phyloP scores from a whole-genome alignment of 2,888 invertebrate genomes.

The Erannis defoliaria region DNA sequence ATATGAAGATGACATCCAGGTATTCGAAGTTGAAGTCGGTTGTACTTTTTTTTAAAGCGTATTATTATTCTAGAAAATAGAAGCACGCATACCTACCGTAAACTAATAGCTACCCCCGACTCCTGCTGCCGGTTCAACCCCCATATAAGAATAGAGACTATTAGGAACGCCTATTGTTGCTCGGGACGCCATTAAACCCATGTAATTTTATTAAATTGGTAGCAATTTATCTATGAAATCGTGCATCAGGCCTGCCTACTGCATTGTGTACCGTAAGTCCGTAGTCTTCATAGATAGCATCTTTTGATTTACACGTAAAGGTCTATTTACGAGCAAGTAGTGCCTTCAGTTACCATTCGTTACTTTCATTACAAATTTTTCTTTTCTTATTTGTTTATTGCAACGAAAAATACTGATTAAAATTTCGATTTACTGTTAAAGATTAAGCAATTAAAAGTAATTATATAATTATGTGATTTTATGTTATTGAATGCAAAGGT shows the following conservation, averaged over 20 bases:
- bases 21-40: no score
- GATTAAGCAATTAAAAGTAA: no score
- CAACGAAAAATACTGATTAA: no score
- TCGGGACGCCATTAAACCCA: conserved; percentile 64
- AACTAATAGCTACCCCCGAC: conserved; percentile 61
- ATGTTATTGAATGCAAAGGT: no score
- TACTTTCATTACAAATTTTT: no score
- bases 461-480: no score
- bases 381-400: no score
- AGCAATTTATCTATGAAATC: conserved; percentile 71
- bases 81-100: no score
- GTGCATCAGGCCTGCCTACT: conserved; percentile 50
- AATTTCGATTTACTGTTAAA: no score
- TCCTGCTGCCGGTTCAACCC: conserved; percentile 68
- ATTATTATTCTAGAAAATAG: no score
- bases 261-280: conserved; percentile 22
- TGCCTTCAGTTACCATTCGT: not conserved
- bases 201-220: conserved; percentile 77
- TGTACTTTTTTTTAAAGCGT: no score
- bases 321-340: not conserved
- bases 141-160: conserved; percentile 61
- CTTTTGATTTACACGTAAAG: conserved; percentile 13
- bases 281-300: conserved; percentile 17
- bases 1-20: no score
- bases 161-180: conserved; percentile 74